Percentiles rank a stretch among this genome's conserved stretches.
Conservation (phyloP, 2,113 vertebrate species). For the Cochlearius cochlearius region DNA sequence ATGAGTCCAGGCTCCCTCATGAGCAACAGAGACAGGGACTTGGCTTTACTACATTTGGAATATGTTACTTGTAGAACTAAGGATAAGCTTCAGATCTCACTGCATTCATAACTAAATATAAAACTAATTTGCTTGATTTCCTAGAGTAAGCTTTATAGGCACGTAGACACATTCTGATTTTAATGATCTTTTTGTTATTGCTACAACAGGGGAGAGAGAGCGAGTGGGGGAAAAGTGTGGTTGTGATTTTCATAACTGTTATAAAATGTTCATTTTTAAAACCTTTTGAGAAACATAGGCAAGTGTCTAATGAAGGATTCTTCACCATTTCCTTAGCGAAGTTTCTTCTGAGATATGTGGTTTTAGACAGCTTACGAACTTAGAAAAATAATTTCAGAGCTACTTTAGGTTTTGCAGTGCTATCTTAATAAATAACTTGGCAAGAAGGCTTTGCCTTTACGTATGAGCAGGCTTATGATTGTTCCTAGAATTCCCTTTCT, state of each 20-base stretch:
- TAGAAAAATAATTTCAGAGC: not conserved
- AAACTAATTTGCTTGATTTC: not conserved
- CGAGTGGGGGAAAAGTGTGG: accelerated
- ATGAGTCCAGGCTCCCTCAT: not conserved
- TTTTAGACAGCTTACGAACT: not conserved
- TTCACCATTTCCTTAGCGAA: not conserved
- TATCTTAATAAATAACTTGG: not conserved
- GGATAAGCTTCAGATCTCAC: not conserved
- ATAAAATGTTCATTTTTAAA: not conserved
- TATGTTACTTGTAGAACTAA: not conserved
- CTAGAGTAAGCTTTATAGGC: not conserved
- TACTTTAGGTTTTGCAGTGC: not conserved
- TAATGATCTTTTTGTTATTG: not conserved
- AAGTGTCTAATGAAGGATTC: not conserved
- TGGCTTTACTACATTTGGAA: not conserved
- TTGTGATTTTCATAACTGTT: not conserved
- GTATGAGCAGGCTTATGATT: not conserved
- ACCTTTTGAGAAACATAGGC: not conserved
- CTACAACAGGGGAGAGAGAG: not conserved
- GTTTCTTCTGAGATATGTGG: not conserved
- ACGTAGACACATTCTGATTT: not conserved
- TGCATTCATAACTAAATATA: not conserved
- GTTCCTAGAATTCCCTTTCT: not conserved
- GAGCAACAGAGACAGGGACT: not conserved
- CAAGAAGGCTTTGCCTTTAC: not conserved